Conservation (phyloP, 1,140 invertebrate species). For the Zeugodacus cucurbitae region DNA sequence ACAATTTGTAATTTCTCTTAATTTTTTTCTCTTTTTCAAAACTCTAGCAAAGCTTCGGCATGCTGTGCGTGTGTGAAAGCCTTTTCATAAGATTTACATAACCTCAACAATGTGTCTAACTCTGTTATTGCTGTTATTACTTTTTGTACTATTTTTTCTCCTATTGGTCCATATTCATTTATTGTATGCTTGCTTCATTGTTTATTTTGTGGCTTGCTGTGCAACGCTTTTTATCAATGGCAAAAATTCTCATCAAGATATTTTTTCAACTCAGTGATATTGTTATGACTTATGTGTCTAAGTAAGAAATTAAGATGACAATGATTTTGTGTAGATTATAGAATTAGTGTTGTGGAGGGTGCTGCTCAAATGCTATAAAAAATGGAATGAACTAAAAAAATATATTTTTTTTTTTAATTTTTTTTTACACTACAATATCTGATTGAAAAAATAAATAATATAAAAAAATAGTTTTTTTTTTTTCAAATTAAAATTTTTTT, state of each 20-base stretch:
- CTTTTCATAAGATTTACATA: not conserved
- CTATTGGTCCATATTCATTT: not conserved
- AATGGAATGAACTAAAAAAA: no score
- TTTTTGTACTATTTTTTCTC: not conserved
- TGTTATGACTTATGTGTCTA: no score
- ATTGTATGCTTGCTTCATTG: not conserved
- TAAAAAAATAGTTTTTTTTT: no score
- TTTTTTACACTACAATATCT: no score
- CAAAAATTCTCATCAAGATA: not conserved
- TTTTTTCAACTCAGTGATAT: no score
- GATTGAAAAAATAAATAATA: no score
- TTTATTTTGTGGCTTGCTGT: not conserved
- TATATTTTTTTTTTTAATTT: no score
- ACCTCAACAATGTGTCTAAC: not conserved
- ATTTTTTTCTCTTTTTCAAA: not conserved
- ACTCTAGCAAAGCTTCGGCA: not conserved
- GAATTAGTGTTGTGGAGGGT: no score
- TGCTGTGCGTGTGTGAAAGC: not conserved
- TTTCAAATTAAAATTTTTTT: no score
- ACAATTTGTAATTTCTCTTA: not conserved
- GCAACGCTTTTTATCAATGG: not conserved
- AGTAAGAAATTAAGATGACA: no score
- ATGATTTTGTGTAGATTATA: no score
- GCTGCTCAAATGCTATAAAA: no score
- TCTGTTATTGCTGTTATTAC: not conserved